phyloP scores from a whole-genome alignment of 2,113 vertebrate species.

The Hydropotes inermis region DNA sequence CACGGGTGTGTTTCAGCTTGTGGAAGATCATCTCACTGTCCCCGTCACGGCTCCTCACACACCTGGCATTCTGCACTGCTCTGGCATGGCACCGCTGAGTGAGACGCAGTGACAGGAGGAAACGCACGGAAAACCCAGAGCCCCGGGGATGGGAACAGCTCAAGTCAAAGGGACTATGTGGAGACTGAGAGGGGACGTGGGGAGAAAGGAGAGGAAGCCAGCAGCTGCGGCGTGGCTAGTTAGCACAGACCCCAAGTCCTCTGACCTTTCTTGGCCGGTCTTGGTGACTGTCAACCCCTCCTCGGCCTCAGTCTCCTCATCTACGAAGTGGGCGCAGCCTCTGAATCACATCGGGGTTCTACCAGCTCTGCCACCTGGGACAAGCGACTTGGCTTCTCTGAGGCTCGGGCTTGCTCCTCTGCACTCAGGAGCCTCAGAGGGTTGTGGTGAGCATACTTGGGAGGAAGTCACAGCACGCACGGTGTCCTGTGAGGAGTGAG shows the following conservation, averaged over 20 bases:
- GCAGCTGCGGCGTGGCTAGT: fast-evolving
- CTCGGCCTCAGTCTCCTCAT: neutral
- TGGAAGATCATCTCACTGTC: neutral
- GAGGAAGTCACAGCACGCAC: neutral
- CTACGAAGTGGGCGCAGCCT: neutral
- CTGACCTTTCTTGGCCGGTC: neutral
- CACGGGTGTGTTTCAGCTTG: neutral
- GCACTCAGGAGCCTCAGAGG: neutral
- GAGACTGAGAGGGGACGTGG: too few relatives aligned
- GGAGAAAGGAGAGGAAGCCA: neutral
- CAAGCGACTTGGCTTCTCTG: neutral
- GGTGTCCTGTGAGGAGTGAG: neutral
- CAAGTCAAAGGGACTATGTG: fast-evolving
- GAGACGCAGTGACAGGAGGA: neutral
- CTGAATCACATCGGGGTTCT: neutral
- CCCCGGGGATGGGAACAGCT: fast-evolving
- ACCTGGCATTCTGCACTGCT: fast-evolving
- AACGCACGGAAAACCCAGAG: neutral
- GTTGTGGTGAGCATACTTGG: too few relatives aligned
- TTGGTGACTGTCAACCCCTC: neutral
- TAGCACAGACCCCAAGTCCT: neutral
- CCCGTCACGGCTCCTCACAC: too few relatives aligned
- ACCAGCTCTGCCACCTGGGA: neutral
- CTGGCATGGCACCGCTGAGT: fast-evolving
- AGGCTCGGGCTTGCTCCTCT: neutral